Conservation (phyloP, 2,797 vertebrate species). For the Gymnopithys bicolor region DNA sequence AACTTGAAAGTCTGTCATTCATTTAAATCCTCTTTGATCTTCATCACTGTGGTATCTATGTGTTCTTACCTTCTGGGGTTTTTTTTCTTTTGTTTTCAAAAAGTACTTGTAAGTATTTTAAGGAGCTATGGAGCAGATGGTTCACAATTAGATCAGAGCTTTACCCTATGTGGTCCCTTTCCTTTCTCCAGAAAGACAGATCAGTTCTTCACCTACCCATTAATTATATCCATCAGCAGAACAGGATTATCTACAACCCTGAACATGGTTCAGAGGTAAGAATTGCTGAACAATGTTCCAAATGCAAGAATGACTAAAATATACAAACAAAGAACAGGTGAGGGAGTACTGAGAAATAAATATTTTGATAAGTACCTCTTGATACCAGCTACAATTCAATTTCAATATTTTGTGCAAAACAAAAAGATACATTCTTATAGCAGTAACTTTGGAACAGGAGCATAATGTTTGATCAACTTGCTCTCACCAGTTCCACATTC, state of each 20-base stretch:
- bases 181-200: background rate
- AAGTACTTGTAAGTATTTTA: background rate
- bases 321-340: background rate
- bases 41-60: background rate
- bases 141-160: background rate
- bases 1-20: background rate
- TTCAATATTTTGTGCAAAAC: rapidly evolving
- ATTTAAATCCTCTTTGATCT: background rate
- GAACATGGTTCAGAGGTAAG: background rate
- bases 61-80: background rate
- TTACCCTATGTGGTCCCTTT: background rate
- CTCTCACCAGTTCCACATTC: background rate
- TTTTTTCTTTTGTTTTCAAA: background rate
- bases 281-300: background rate
- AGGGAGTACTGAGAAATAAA: background rate
- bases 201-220: background rate
- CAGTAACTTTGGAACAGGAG: background rate
- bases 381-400: background rate
- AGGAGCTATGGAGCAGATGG: background rate
- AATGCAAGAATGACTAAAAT: background rate
- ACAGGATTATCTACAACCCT: background rate
- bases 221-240: background rate
- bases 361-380: background rate
- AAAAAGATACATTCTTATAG: background rate
- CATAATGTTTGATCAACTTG: background rate